Evolutionary conservation across 2,113 vertebrate genomes (phyloP).

Genomic region (Etheostoma cragini): DNA sequence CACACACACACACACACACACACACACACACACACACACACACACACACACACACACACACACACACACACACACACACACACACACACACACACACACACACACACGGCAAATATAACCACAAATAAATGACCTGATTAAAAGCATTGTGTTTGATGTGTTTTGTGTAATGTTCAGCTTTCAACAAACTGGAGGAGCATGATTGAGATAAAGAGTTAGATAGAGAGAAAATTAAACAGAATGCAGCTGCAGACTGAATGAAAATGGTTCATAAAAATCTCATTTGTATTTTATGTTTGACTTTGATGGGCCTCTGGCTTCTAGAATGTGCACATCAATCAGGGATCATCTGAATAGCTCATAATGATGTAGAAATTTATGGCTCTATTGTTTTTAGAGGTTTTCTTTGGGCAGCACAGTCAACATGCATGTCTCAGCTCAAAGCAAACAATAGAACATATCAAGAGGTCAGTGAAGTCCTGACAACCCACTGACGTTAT

Average conservation of each 20-base stretch:
- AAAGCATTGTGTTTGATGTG: conserved; percentile 40
- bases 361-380: conserved; percentile 66
- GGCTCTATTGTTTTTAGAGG: conserved; percentile 53
- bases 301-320: conserved; percentile 68
- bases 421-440: background rate
- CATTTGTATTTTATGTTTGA: conserved; percentile 72
- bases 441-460: conserved; percentile 27
- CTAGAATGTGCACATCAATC: conserved; percentile 58
- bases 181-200: conserved; percentile 43
- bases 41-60: no score
- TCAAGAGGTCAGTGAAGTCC: conserved; percentile 25
- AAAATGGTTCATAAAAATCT: conserved; percentile 71
- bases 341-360: conserved; percentile 54
- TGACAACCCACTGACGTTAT: background rate
- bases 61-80: no score
- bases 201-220: conserved; percentile 57
- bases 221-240: conserved; percentile 61
- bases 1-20: no score
- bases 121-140: conserved; percentile 53
- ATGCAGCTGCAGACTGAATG: conserved; percentile 64
- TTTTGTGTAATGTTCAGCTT: conserved; percentile 44
- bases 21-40: no score
- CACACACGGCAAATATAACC: conserved; percentile 6
- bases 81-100: background rate
- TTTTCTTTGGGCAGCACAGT: conserved; percentile 29